These are phyloP conservation scores for Micromesistius poutassou DNA, from an alignment of 2,797 vertebrate genomes.

Conservation along the genomic window DNA sequence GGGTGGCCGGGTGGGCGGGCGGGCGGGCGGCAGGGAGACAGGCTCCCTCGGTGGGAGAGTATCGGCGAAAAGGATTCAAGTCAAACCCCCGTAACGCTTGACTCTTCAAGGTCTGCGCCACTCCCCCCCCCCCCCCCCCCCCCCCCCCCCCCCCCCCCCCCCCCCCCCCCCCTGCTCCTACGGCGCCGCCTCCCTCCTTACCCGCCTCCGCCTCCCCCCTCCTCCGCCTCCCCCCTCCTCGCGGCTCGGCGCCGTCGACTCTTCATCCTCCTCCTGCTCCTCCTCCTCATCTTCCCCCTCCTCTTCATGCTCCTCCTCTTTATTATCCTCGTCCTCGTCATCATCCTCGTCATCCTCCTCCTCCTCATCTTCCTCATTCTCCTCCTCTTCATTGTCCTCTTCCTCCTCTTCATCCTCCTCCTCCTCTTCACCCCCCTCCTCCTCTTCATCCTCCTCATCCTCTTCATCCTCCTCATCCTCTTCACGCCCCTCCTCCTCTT, in stretches of 20 bases:
- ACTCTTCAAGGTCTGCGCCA: constrained; percentile 42
- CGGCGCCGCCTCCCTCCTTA: constrained; percentile 35
- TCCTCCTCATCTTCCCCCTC: neutral
- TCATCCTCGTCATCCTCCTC: constrained; percentile 42
- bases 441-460: constrained; percentile 22
- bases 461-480: constrained; percentile 16
- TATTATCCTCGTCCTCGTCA: constrained; percentile 31
- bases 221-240: constrained; percentile 47
- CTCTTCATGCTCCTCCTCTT: neutral
- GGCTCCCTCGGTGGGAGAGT: constrained; percentile 38
- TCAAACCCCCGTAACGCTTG: neutral
- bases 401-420: constrained; percentile 32
- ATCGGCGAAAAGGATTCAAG: neutral
- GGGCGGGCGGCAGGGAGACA: constrained; percentile 52
- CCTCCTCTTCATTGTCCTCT: neutral
- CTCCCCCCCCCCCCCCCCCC: too few relatives aligned
- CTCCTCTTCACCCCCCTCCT: constrained; percentile 45
- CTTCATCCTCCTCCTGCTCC: too few relatives aligned
- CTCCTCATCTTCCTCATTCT: neutral
- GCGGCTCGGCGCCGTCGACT: too few relatives aligned
- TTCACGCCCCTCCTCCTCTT: constrained; percentile 34
- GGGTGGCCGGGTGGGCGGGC: constrained; percentile 16
- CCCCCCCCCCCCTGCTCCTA: constrained; percentile 25
- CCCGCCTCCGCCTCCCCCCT: too few relatives aligned
- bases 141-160: too few relatives aligned